Evolutionary conservation across 92 coral and sea anemone species (phyloP), one percentile per base, ranked within the genome.

Genomic region (Epizoanthus fatuus): DNA sequence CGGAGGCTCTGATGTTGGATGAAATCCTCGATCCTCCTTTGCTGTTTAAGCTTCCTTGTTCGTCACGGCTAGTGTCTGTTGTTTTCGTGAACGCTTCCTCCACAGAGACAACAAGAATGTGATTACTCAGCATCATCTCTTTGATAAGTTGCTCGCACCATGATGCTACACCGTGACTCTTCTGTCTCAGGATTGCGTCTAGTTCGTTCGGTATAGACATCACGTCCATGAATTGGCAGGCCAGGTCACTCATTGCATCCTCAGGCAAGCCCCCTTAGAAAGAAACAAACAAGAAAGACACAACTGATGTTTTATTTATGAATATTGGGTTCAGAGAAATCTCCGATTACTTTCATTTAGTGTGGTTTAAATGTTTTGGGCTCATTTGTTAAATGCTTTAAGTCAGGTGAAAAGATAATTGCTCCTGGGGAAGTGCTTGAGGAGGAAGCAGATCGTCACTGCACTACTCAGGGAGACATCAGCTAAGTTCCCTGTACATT

Each of bases 91-190:
- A 92, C 7, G 95, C 98, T 68, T 95, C 89, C 35, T 83, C 63
- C 75, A 71, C 93, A 12, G 89, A 74, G 9, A 97, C 99, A 16
- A 97, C 87, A 57, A 85, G 86, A 29, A 97, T 91, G 59, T 89
- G 76, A 20, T 92, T 95, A 49, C 98, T 90, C 3, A 87, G 69
- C 13, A 97, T 76, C 95, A 93, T 91, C 80, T 95, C 98, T 74
- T 97, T 97, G 75, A 95, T 96, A 12, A 97, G 94, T 72, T 97
- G 99, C 68, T 97, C 98, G 66, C 99, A 97, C 99, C 99, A 97
- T 13, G 98, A 91, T 3, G 99, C 98, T 1, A 97, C 96, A 7
- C 99, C 99, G 56, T 97, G 99, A 55, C 99, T 97, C 81, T 97
- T 97, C 72, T 83, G 87, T 17, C 91, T 94, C 16, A 97, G 75